Evolutionary conservation across 2,113 vertebrate genomes (phyloP).

Genomic region (Cephalopholis sonnerati): DNA sequence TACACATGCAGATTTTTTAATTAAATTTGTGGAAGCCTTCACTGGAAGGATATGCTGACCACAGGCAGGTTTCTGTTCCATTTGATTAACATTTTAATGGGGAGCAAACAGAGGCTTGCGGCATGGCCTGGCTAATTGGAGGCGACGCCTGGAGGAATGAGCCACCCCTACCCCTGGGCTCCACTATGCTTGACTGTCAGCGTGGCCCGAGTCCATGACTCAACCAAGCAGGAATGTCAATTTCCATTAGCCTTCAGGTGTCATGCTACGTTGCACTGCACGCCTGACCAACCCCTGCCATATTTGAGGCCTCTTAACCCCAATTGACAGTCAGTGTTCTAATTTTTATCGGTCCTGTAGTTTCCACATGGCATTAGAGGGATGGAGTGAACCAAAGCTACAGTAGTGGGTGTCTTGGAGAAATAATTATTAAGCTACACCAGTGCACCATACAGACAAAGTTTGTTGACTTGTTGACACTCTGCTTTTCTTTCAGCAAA

Average conservation of each 20-base stretch:
- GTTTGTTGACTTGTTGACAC: no score
- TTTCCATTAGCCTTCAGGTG: no score
- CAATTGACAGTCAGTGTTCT: conserved; percentile 5
- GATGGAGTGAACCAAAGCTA: neutral
- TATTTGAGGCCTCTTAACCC: no score
- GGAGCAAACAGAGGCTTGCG: conserved; percentile 54
- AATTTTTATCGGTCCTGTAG: conserved; percentile 30
- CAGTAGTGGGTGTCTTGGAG: no score
- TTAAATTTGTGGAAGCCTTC: conserved; percentile 32
- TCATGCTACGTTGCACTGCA: no score
- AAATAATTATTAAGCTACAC: no score
- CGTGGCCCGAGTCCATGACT: neutral
- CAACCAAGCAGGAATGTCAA: no score
- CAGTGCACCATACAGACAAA: neutral
- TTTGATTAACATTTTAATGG: conserved; percentile 68
- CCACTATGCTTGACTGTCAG: conserved; percentile 34
- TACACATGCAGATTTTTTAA: conserved; percentile 38
- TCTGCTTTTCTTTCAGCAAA: no score
- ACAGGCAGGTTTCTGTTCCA: conserved; percentile 55
- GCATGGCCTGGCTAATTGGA: conserved; percentile 56
- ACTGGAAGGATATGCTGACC: conserved; percentile 48
- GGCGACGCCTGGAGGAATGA: conserved; percentile 40
- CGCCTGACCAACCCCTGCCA: no score
- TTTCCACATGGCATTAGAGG: neutral
- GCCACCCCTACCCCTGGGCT: conserved; percentile 3